Conservation (phyloP, 2,113 vertebrate species). For the Neomonachus schauinslandi region DNA sequence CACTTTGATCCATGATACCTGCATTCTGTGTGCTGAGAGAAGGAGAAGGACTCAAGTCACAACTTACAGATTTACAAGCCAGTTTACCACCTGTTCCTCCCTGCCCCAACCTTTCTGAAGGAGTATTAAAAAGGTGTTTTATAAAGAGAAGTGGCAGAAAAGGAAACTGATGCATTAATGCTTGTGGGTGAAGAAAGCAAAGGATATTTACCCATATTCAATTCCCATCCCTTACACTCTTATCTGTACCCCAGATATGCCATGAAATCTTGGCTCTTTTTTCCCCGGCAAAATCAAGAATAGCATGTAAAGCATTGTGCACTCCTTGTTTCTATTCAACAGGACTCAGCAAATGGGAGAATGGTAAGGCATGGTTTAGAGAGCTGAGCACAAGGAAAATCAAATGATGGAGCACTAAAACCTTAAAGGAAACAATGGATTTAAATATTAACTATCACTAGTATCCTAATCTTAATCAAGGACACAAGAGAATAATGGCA, state of each 20-base stretch:
- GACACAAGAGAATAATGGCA: background rate
- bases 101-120: background rate
- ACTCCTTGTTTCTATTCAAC: background rate
- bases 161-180: background rate
- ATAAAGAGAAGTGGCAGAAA: background rate
- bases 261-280: background rate
- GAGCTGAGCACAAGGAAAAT: background rate
- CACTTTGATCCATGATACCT: conserved; percentile 6
- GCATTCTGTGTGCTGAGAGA: background rate
- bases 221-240: background rate
- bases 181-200: background rate
- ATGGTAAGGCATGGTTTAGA: background rate
- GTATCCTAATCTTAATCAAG: background rate
- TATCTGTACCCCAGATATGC: background rate
- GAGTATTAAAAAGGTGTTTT: background rate
- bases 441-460: background rate
- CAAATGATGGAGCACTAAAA: background rate
- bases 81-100: background rate
- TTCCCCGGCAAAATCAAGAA: background rate
- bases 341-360: background rate
- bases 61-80: background rate
- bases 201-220: background rate
- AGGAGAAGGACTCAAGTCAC: background rate
- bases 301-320: background rate
- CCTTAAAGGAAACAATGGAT: background rate